These are phyloP conservation scores for Hozukius guyotensis DNA, from an alignment of 2,797 vertebrate genomes.

Conservation along the genomic window DNA sequence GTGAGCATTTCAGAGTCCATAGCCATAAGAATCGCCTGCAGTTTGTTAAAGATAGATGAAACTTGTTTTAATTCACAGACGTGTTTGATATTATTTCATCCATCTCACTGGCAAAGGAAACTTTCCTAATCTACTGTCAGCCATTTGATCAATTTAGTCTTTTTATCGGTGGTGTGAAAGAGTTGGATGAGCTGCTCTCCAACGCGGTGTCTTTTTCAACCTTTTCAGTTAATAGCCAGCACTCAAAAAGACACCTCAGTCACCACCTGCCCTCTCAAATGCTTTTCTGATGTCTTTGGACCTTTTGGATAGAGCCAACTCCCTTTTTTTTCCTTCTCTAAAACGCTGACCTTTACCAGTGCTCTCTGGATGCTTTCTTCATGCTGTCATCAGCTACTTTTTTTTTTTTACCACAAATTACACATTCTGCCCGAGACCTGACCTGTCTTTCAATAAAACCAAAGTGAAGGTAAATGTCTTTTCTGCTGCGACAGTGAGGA, in stretches of 20 bases:
- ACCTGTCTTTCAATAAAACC: conserved; percentile 8
- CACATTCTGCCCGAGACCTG: background rate
- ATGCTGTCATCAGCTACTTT: conserved; percentile 6
- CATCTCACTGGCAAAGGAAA: background rate
- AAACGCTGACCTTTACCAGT: conserved; percentile 23
- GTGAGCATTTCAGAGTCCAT: background rate
- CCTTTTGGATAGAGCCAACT: background rate
- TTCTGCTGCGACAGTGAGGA: background rate
- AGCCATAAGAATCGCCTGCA: background rate
- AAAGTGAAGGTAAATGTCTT: conserved; percentile 14
- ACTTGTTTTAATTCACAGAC: background rate
- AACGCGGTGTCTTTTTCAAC: background rate
- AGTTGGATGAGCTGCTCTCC: background rate
- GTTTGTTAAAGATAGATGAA: background rate
- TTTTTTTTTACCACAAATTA: background rate
- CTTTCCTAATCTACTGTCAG: background rate
- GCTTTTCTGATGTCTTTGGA: background rate
- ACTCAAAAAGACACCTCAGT: background rate
- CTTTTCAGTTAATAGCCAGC: background rate
- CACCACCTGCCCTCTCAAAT: background rate
- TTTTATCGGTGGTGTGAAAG: background rate
- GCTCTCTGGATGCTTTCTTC: background rate
- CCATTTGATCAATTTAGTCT: background rate
- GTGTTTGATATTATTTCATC: background rate
- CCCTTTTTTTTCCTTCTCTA: background rate